Conservation (phyloP, 2,113 vertebrate genomes). For the Tachysurus fulvidraco region DNA sequence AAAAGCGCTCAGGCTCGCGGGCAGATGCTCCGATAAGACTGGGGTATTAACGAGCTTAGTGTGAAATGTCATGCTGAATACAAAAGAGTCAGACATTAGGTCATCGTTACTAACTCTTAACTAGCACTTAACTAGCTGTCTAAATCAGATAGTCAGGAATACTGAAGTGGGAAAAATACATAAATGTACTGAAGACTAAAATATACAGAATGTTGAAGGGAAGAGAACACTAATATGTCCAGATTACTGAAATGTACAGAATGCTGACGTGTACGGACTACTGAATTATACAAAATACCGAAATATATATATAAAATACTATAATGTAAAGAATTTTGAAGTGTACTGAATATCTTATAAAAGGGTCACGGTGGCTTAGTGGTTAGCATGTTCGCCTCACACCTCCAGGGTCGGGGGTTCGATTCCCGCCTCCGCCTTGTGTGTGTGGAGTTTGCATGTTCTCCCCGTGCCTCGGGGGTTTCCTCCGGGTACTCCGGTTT, state of each 20-base stretch:
- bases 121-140: not conserved
- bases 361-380: no score
- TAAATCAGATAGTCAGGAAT: not conserved
- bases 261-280: not conserved
- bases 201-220: not conserved
- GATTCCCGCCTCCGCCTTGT: no score
- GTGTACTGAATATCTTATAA: no score
- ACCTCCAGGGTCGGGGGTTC: no score
- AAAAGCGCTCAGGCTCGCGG: slow-evolving; percentile 14
- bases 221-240: not conserved
- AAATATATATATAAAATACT: no score
- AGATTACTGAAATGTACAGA: not conserved
- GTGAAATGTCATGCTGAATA: not conserved
- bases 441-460: no score
- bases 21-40: slow-evolving; percentile 5
- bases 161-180: not conserved
- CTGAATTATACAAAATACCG: no score
- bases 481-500: no score
- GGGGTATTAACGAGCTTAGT: not conserved
- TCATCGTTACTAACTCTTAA: not conserved
- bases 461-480: no score
- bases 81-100: not conserved
- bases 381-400: no score
- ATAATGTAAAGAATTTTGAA: no score
- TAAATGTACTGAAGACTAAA: not conserved